A percentile compares a stretch with the other conserved stretches of the same genome.
phyloP scores from a whole-genome alignment of 2,113 vertebrate species.

The Dromaius novaehollandiae region DNA sequence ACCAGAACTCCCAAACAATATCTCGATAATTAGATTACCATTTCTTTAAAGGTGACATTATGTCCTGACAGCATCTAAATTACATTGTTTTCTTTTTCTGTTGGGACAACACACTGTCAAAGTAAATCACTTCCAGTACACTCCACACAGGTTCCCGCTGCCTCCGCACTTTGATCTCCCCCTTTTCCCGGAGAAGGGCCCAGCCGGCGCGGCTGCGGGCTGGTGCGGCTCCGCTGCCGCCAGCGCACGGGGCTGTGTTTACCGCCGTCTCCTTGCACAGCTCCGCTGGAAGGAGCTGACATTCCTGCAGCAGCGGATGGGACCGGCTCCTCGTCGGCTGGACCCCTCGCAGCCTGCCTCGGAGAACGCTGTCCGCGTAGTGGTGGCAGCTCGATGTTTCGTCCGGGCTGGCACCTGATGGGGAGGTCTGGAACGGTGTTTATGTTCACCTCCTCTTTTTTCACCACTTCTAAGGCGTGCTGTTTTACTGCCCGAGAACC shows the following conservation, averaged over 20 bases:
- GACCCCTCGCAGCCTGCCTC: not conserved
- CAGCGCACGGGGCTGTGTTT: not conserved
- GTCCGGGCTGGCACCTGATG: not conserved
- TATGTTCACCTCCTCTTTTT: not conserved
- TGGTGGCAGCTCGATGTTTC: slow-evolving; percentile 16
- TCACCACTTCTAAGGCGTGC: not conserved
- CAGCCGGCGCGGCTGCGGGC: not conserved
- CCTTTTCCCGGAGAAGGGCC: not conserved
- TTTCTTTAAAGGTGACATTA: slow-evolving; percentile 37
- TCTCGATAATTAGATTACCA: slow-evolving; percentile 35
- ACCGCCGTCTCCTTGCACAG: not conserved
- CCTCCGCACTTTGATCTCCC: not conserved
- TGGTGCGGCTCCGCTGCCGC: not conserved
- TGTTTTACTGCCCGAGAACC: not conserved
- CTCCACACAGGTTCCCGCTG: not conserved
- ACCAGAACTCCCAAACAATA: not conserved
- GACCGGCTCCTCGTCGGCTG: not conserved
- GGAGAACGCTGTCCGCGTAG: not conserved
- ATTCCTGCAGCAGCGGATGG: fast-evolving
- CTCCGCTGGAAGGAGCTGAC: not conserved
- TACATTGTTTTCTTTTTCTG: not conserved
- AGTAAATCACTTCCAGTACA: not conserved
- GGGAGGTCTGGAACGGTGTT: not conserved
- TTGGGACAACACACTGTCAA: slow-evolving; percentile 19
- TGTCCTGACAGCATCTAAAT: slow-evolving; percentile 28